Evolutionary conservation across 2,888 invertebrate genomes (phyloP).

Genomic region (Thereva nobilitata): DNA sequence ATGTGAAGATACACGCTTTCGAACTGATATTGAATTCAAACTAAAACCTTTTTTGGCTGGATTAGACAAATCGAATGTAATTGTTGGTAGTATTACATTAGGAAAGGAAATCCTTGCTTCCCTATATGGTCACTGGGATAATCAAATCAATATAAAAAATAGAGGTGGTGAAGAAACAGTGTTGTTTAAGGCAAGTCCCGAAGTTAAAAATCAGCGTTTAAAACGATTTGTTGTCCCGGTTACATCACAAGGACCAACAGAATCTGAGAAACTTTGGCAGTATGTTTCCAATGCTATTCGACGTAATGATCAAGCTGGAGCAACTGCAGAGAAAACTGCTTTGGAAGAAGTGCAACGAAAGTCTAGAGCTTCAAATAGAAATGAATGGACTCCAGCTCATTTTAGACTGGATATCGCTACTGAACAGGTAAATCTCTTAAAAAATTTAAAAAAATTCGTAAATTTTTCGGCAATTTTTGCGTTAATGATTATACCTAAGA

Average conservation of each 20-base stretch:
- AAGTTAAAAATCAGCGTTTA: constrained; percentile 72
- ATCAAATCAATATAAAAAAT: constrained; percentile 81
- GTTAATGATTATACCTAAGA: too few species aligned
- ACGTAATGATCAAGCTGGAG: constrained; percentile 81
- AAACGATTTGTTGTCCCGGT: constrained; percentile 77
- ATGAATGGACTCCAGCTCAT: constrained; percentile 73
- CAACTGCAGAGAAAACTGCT: constrained; percentile 88
- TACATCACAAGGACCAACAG: constrained; percentile 76
- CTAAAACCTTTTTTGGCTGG: constrained; percentile 91
- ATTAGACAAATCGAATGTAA: constrained; percentile 80
- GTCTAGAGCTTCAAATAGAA: constrained; percentile 67
- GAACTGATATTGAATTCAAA: constrained; percentile 90
- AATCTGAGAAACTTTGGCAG: constrained; percentile 87
- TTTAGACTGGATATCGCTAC: constrained; percentile 68
- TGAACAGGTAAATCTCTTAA: constrained; percentile 49
- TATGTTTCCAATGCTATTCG: constrained; percentile 84
- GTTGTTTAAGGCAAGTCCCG: constrained; percentile 73
- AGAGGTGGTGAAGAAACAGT: constrained; percentile 71
- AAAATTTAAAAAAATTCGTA: too few species aligned
- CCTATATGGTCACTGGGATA: constrained; percentile 92
- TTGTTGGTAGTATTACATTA: constrained; percentile 80
- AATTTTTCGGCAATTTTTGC: not conserved
- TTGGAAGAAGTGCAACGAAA: constrained; percentile 86
- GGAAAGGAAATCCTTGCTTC: constrained; percentile 86
- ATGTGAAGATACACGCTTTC: constrained; percentile 89